These are phyloP conservation scores for Tiphia femorata DNA, from an alignment of 2,888 invertebrate species.

Conservation along the genomic window DNA sequence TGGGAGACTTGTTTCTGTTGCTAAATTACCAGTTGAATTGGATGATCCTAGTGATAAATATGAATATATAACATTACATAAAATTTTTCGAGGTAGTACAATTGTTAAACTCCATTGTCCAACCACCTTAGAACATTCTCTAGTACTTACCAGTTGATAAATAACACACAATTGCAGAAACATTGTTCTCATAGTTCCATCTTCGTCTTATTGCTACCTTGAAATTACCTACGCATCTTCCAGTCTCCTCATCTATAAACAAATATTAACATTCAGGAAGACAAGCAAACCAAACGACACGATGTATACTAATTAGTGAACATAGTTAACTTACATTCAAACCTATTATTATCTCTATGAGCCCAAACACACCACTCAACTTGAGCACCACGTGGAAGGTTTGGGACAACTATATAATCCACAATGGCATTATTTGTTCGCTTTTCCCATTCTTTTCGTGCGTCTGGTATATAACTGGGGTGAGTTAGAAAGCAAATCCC, in stretches of 20 bases:
- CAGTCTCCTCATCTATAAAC: constrained; percentile 86
- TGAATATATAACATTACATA: neutral
- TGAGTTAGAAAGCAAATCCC: constrained; percentile 90
- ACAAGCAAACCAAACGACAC: no score
- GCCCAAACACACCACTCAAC: constrained; percentile 97
- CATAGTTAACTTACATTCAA: constrained; percentile 85
- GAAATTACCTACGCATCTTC: constrained; percentile 86
- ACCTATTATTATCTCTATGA: constrained; percentile 87
- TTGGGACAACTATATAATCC: constrained; percentile 87
- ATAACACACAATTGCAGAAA: constrained; percentile 87
- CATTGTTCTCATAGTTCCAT: constrained; percentile 91
- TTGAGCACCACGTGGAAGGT: constrained; percentile 82
- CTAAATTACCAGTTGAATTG: constrained; percentile 64
- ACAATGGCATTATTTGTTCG: constrained; percentile 89
- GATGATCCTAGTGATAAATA: constrained; percentile 57
- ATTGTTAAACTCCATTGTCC: neutral
- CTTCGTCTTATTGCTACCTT: constrained; percentile 86
- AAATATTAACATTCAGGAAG: constrained; percentile 14
- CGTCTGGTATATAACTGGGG: constrained; percentile 78
- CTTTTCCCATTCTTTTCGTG: constrained; percentile 84
- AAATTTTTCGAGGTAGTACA: constrained; percentile 3
- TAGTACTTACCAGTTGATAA: constrained; percentile 76
- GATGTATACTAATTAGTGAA: no score
- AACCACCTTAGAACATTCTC: neutral
- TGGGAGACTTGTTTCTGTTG: constrained; percentile 57